A percentile compares a stretch with the other conserved stretches of the same genome.
Evolutionary conservation across 2,888 invertebrate species (phyloP).

Genomic region (Charanyca ferruginea): DNA sequence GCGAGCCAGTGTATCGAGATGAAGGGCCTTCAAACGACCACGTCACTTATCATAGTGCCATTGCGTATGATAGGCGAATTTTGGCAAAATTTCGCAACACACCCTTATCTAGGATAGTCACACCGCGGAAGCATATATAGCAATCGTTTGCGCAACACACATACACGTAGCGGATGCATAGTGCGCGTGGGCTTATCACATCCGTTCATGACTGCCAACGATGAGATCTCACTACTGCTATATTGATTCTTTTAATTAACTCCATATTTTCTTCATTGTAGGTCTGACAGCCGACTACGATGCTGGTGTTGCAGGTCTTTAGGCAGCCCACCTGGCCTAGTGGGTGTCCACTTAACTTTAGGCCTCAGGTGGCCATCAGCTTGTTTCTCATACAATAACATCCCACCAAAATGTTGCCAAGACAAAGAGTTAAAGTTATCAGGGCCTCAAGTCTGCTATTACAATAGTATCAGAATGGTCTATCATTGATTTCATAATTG

Average conservation of each 20-base stretch:
- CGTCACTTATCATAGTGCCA: neutral
- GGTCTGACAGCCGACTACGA: neutral
- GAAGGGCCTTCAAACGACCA: constrained; percentile 7
- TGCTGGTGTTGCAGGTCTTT: no score
- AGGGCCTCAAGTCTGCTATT: no score
- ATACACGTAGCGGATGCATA: constrained; percentile 53
- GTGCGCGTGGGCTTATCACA: constrained; percentile 70
- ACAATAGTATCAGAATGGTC: no score
- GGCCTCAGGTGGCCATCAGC: no score
- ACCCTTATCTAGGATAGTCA: constrained; percentile 81
- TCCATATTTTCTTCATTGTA: constrained; percentile 19
- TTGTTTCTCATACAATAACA: no score
- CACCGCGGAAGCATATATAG: constrained; percentile 72
- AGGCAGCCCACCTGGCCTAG: no score
- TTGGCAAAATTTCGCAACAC: constrained; percentile 87
- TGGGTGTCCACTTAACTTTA: no score
- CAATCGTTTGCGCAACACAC: constrained; percentile 72
- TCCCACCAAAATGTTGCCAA: no score
- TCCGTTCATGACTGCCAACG: constrained; percentile 68
- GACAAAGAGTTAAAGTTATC: no score
- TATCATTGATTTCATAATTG: no score
- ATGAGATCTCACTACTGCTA: constrained; percentile 55
- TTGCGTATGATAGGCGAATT: constrained; percentile 62
- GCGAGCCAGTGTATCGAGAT: neutral
- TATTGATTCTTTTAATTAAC: constrained; percentile 65